These are phyloP conservation scores for Pogona vitticeps DNA, from an alignment of 2,113 vertebrate species.

Conservation along the genomic window DNA sequence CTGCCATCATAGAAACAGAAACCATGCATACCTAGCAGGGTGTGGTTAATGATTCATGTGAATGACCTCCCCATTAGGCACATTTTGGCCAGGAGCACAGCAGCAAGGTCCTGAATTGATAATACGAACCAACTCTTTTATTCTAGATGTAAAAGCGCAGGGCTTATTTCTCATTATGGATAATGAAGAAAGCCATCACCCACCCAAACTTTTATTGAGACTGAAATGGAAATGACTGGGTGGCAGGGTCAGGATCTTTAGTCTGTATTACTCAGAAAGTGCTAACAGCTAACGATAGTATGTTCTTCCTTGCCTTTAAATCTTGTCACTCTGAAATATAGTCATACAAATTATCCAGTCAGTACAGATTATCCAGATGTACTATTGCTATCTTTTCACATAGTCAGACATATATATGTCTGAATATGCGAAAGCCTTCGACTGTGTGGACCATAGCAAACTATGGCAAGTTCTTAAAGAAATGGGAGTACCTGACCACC, in stretches of 20 bases:
- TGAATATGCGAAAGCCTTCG: too few species aligned
- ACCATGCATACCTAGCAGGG: not conserved
- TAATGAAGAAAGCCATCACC: not conserved
- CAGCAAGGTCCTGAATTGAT: not conserved
- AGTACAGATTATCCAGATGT: too few species aligned
- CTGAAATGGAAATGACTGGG: not conserved
- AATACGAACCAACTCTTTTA: not conserved
- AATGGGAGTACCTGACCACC: too few species aligned
- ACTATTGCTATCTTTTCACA: too few species aligned
- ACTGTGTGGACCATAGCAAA: too few species aligned
- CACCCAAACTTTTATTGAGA: not conserved
- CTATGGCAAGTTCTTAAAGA: too few species aligned
- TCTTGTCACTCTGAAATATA: not conserved
- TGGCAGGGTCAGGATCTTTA: not conserved
- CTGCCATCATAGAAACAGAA: not conserved
- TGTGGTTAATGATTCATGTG: not conserved
- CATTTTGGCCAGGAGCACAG: not conserved
- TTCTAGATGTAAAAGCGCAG: not conserved
- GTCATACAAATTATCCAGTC: not conserved
- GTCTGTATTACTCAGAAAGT: not conserved
- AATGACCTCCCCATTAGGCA: not conserved
- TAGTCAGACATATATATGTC: too few species aligned
- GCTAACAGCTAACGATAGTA: not conserved
- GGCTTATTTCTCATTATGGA: not conserved
- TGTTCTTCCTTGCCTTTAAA: not conserved